Percentiles rank a stretch among this genome's conserved stretches.
These are phyloP conservation scores for Myopa tessellatipennis DNA, from an alignment of 2,888 invertebrate species.

Conservation along the genomic window DNA sequence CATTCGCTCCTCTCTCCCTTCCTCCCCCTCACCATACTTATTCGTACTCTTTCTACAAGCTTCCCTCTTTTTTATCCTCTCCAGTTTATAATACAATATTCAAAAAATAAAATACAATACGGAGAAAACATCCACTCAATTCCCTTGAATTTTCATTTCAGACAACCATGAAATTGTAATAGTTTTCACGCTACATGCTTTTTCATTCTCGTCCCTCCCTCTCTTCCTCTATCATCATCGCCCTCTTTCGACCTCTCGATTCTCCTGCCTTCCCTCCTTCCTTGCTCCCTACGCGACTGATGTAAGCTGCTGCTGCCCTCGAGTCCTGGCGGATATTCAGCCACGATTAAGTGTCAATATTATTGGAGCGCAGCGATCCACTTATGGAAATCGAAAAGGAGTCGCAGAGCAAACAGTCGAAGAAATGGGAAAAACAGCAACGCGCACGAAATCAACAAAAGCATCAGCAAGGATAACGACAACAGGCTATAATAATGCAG, in stretches of 20 bases:
- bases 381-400: slow-evolving; percentile 38
- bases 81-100: background rate
- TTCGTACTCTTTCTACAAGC: background rate
- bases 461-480: slow-evolving; percentile 16
- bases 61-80: background rate
- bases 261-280: no score
- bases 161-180: slow-evolving; percentile 38
- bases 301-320: background rate
- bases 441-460: slow-evolving; percentile 27
- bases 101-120: background rate
- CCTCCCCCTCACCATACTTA: background rate
- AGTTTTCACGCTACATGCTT: slow-evolving; percentile 39
- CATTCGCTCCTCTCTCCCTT: background rate
- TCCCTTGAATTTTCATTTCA: slow-evolving; percentile 20
- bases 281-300: background rate
- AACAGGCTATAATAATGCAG: slow-evolving; percentile 1
- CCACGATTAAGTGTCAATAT: slow-evolving; percentile 28
- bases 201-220: slow-evolving; percentile 7
- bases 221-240: background rate
- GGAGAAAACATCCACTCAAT: slow-evolving; percentile 25
- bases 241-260: no score
- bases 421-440: slow-evolving; percentile 9
- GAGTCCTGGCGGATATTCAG: background rate
- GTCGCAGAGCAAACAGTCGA: slow-evolving; percentile 12
- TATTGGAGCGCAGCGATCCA: slow-evolving; percentile 34